Evolutionary conservation across 1,140 invertebrate species (phyloP), one percentile per base, ranked within the genome.

Genomic region (Lanistes nyassanus): DNA sequence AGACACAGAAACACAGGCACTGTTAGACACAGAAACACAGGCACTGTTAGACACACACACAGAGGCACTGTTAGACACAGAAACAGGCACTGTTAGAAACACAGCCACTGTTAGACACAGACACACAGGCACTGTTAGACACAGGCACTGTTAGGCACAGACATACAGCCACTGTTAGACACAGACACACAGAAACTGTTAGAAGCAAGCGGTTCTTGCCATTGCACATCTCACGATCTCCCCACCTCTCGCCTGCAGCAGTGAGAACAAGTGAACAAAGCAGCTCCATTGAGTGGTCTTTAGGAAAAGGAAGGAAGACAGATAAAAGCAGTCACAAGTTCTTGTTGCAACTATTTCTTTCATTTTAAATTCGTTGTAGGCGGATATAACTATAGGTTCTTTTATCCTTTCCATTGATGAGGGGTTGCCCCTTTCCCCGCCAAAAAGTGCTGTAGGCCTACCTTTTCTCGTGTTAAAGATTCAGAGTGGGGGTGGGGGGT

Each of bases 1-100:
- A 65, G 31, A 65, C 62, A 65, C 62, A 65, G 31, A 37, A 29
- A 65, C 62, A 31, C 62, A 65, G 31, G 9, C 62, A 65, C 62
- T 13, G 31, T 36, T 36, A 31, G 31, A 31, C 62, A 37, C 62
- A 31, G 31, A 37, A 29, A 31, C 62, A 37, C 62, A 39, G 31
- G 39, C 62, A 65, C 62, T 36, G 36, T 7, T 23, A 69, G 36
- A 69, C 37, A 69, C 3, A 69, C 36, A 69, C n/a, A 69, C 3
- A 69, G 5, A 69, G 36, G 51, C 13, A 69, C 36, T n/a, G 36
- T 47, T 9, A 69, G 13, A 69, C 3, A 69, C 13, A 21, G 67
- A 69, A n/a, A 23, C 36, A 69, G 56, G 31, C 7, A 60, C 23
- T 11, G 56, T 9, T 23, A 60, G 56, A 23, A 29, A 60, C 23